These are phyloP conservation scores for Sialis lutaria DNA, from an alignment of 2,888 invertebrate genomes.

Conservation along the genomic window DNA sequence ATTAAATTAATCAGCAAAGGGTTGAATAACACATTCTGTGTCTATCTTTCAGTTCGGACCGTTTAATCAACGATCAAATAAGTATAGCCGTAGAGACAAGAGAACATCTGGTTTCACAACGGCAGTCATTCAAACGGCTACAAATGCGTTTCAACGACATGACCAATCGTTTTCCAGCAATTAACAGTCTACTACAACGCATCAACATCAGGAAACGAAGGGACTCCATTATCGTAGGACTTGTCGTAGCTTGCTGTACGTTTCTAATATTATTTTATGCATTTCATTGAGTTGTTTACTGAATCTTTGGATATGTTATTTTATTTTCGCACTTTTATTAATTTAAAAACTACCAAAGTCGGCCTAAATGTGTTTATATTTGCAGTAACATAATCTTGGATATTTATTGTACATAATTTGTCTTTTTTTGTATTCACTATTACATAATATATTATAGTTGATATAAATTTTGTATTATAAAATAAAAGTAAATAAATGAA, in stretches of 20 bases:
- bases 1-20: neutral
- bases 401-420: too few species aligned
- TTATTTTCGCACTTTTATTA: neutral
- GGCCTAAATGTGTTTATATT: too few species aligned
- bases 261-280: conserved; percentile 70
- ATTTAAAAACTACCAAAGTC: neutral
- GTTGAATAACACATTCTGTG: conserved; percentile 10
- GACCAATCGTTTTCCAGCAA: conserved; percentile 69
- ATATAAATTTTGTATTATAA: too few species aligned
- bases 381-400: too few species aligned
- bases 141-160: conserved; percentile 88
- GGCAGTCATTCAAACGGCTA: conserved; percentile 75
- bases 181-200: conserved; percentile 76
- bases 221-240: conserved; percentile 82
- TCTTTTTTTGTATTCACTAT: too few species aligned
- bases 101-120: conserved; percentile 79
- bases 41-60: conserved; percentile 59
- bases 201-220: conserved; percentile 87
- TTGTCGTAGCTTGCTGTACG: conserved; percentile 76
- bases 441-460: too few species aligned
- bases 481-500: too few species aligned
- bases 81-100: conserved; percentile 94
- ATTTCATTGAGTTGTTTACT: conserved; percentile 38
- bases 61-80: conserved; percentile 90
- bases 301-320: neutral